Base-by-base conservation (phyloP, 2,113 vertebrate genomes). In the Stictonetta naevosa region DNA sequence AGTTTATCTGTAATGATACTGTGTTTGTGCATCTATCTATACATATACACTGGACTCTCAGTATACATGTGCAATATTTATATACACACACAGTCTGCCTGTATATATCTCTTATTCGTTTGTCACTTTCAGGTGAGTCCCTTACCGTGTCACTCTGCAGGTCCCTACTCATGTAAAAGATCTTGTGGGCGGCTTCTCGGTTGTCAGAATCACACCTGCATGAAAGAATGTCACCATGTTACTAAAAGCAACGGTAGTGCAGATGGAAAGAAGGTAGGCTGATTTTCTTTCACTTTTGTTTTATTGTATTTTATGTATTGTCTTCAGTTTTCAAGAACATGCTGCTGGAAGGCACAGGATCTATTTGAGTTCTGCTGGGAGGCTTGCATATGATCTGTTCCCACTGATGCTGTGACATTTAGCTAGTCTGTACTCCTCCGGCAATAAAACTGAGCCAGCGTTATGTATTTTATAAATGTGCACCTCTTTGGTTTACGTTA, bases 131-230 rank as follows among this genome's bases (percentile, higher is more conserved):
- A 99, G 98, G 94, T 98, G 77, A 98, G 97, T 90, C 97, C 96
- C 0, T 92, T 99, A 8, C 98, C 98, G 2, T 99, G 99, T 92
- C 98, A 99, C 90, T 86, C 95, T 66, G 96, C 96, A 46, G 96
- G 96, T 29, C 98, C 98, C 8, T 99, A 98, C 84, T 99, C 98
- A 10, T 99, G 98, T 84, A 98, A 97, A 69, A 98, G 98, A 46
- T 67, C 77, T 44, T 99, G 99, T 93, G 98, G 98, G 36, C 95
- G 98, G 28, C 93, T 95, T 40, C 97, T 99, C 91, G 77, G 92
- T 53, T 99, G 99, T 80, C 97, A 98, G 64, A 99, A 99, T 97
- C 99, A 99, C 72, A 97, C 82, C 6, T 99, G 99, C 91, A 92
- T 95, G 93, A 98, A 96, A 84, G 98, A 98, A 88, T 99, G 99